These are phyloP conservation scores for Pogonophryne albipinna DNA, from an alignment of 2,797 vertebrate species.

Conservation along the genomic window DNA sequence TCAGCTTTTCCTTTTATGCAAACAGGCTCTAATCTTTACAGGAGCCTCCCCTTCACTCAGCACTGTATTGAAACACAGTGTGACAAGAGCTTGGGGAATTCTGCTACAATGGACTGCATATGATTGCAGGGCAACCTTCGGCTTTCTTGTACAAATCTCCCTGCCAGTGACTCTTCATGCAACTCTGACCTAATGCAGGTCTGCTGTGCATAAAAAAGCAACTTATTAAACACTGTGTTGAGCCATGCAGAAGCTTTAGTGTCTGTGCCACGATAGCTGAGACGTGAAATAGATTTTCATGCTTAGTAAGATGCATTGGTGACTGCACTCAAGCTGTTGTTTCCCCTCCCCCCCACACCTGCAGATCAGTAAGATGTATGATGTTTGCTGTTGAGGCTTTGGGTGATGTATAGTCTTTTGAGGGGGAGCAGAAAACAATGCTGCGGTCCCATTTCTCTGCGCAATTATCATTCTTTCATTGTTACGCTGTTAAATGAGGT, in stretches of 20 bases:
- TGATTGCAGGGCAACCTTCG: constrained; percentile 56
- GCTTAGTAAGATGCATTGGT: constrained; percentile 76
- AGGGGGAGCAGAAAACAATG: constrained; percentile 58
- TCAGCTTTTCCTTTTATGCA: constrained; percentile 77
- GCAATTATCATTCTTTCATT: constrained; percentile 76
- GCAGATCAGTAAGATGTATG: constrained; percentile 65
- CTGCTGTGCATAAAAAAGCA: constrained; percentile 56
- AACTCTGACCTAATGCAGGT: constrained; percentile 53
- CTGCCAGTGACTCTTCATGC: constrained; percentile 41
- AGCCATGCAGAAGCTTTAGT: constrained; percentile 73
- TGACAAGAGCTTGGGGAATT: constrained; percentile 72
- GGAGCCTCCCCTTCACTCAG: constrained; percentile 61
- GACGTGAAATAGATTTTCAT: constrained; percentile 83
- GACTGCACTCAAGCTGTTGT: constrained; percentile 66
- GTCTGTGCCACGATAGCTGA: constrained; percentile 69
- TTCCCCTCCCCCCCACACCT: constrained; percentile 60
- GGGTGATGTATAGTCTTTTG: constrained; percentile 58
- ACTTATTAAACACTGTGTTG: constrained; percentile 70
- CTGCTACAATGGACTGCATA: constrained; percentile 49
- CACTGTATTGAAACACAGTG: constrained; percentile 63
- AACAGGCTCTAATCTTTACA: constrained; percentile 80
- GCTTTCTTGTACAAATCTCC: constrained; percentile 50
- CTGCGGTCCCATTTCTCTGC: constrained; percentile 54
- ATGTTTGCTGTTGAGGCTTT: constrained; percentile 49
- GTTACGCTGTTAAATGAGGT: constrained; percentile 77